Evolutionary conservation across 2,113 vertebrate genomes (phyloP).

Genomic region (Neomonachus schauinslandi): DNA sequence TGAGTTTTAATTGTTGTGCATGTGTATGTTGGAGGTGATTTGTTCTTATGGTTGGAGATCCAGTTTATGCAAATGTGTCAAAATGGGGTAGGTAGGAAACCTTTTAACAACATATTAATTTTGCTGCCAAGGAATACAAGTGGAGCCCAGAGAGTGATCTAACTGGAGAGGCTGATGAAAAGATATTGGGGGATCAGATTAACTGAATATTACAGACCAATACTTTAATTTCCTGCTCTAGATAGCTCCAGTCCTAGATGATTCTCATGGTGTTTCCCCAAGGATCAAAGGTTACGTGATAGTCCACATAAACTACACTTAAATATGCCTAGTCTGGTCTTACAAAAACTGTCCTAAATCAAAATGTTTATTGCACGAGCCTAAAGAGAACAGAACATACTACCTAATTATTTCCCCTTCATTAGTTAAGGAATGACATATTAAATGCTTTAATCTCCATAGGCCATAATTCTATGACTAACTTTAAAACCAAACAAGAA

Average conservation of each 20-base stretch:
- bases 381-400: conserved; percentile 16
- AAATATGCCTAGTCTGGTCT: not conserved
- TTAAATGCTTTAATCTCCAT: conserved; percentile 45
- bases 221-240: conserved; percentile 20
- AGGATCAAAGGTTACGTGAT: conserved; percentile 9
- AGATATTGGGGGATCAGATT: not conserved
- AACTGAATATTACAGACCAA: not conserved
- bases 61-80: not conserved
- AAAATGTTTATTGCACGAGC: not conserved
- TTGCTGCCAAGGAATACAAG: not conserved
- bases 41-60: not conserved
- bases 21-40: not conserved
- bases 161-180: not conserved
- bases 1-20: not conserved
- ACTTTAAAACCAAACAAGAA: conserved; percentile 51
- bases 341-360: not conserved
- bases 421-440: not conserved
- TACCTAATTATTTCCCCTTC: conserved; percentile 31
- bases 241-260: not conserved
- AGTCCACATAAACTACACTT: not conserved
- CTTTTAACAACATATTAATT: not conserved
- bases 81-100: not conserved
- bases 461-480: conserved; percentile 38
- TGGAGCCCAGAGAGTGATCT: not conserved
- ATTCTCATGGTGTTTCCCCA: not conserved